Evolutionary conservation across 2,888 invertebrate species (phyloP).

Genomic region (Nysson spinosus): DNA sequence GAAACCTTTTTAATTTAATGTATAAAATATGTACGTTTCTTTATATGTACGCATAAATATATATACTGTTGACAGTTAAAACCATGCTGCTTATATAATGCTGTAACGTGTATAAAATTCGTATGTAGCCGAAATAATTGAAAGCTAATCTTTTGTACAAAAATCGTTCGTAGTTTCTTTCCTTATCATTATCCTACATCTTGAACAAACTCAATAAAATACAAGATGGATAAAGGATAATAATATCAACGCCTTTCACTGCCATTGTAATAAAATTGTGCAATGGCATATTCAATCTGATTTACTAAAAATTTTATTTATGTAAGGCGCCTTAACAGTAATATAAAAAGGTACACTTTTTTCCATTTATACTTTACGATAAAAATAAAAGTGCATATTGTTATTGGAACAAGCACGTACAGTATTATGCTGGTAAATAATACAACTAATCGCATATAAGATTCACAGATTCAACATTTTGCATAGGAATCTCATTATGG

Average conservation of each 20-base stretch:
- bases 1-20: slow-evolving; percentile 54
- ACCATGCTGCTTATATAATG: slow-evolving; percentile 43
- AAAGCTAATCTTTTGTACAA: slow-evolving; percentile 58
- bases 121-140: slow-evolving; percentile 58
- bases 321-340: slow-evolving; percentile 69
- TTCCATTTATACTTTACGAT: slow-evolving; percentile 64
- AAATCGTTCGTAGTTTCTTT: slow-evolving; percentile 56
- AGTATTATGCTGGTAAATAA: slow-evolving; percentile 64
- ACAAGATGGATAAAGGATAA: no score
- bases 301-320: slow-evolving; percentile 67
- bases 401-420: slow-evolving; percentile 67
- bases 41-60: slow-evolving; percentile 29
- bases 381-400: slow-evolving; percentile 67
- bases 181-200: no score
- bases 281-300: slow-evolving; percentile 30
- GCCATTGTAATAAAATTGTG: slow-evolving; percentile 26
- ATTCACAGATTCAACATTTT: slow-evolving; percentile 58
- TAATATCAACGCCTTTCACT: no score
- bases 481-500: slow-evolving; percentile 57
- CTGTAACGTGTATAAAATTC: slow-evolving; percentile 41
- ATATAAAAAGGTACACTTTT: slow-evolving; percentile 71
- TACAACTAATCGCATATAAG: slow-evolving; percentile 60
- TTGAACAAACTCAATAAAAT: slow-evolving; percentile 15
- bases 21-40: slow-evolving; percentile 42
- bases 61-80: slow-evolving; percentile 47